Base-by-base conservation (phyloP, 2,888 invertebrate species). In the Ophion costatus region DNA sequence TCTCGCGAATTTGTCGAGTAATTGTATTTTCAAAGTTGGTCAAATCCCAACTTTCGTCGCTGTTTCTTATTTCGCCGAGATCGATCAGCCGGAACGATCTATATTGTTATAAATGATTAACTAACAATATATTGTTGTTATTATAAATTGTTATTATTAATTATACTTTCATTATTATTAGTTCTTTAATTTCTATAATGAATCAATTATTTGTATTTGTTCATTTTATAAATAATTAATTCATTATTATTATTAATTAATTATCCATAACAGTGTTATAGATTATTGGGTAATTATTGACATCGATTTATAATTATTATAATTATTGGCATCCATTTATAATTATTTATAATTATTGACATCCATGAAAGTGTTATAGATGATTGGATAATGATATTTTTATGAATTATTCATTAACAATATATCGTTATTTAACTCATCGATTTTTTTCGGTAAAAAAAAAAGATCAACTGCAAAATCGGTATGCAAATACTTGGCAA, bases 11-110 rank as follows among this genome's bases (percentile, higher is more conserved):
- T 89, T 96, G 96, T 83, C 94, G 94, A 57, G 94, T 94, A 83
- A 96, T 92, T 0, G 92, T 94, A 92, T 92, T 93, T 89, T 95
- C 94, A 91, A 97, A 97, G 87, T 96, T 95, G 81, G 95, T 94
- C 79, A 97, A 94, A 88, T 97, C 96, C 94, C 97, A 96, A 0
- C 97, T 96, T 59, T 95, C 95, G 75, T 95, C 92, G 10, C 95
- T 94, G 67, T 94, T 94, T 92, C 94, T 94, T 81, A 97, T 94
- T 79, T 95, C 94, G 76, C 95, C 93, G 89, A 96, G 94, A 89
- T 96, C 95, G 83, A 97, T 95, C 86, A 97, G 92, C 71, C 96
- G 94, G 80, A 97, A 94, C 83, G 95, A 94, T 88, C 96, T 97
- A 90, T 17, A 29, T 29, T 29, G 29, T 29, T 24, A 24, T n/a